Evolutionary conservation across 1,140 invertebrate genomes (phyloP).

Genomic region (Drosophila grimshawi): DNA sequence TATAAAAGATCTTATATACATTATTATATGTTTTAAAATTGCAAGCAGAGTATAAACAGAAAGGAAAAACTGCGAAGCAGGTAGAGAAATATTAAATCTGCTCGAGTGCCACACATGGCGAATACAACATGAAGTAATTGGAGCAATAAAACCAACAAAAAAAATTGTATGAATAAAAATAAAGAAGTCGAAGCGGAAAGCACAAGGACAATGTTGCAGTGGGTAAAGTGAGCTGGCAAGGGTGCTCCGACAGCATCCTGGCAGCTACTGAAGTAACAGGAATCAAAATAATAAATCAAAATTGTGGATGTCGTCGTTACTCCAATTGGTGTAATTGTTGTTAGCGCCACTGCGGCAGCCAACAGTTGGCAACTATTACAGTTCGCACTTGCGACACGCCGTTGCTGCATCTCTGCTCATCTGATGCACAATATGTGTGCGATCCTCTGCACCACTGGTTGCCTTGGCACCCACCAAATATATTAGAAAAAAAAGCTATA

Average conservation of each 20-base stretch:
- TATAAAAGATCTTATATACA: no score
- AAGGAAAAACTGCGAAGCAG: conserved; percentile 8
- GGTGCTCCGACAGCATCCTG: conserved; percentile 47
- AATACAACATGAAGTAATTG: conserved; percentile 75
- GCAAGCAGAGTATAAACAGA: background rate
- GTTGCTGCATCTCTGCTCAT: conserved; percentile 15
- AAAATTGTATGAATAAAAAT: conserved; percentile 73
- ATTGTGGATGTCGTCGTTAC: conserved; percentile 50
- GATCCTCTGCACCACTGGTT: conserved; percentile 7
- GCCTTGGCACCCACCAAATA: background rate
- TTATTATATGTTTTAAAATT: no score
- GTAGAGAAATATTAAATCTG: conserved; percentile 64
- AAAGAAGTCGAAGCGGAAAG: conserved; percentile 37
- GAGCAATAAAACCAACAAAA: conserved; percentile 77
- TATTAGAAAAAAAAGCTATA: background rate
- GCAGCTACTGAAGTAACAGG: conserved; percentile 74
- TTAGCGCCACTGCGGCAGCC: conserved; percentile 28
- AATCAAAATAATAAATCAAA: conserved; percentile 82
- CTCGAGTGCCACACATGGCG: conserved; percentile 50
- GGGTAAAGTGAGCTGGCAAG: conserved; percentile 19
- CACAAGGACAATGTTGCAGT: conserved; percentile 38
- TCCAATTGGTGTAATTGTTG: conserved; percentile 19
- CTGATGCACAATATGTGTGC: conserved; percentile 2
- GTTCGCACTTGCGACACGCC: conserved; percentile 2
- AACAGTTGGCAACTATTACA: conserved; percentile 55